Base-by-base conservation (phyloP, 2,797 vertebrate species). In the Squalus acanthias region DNA sequence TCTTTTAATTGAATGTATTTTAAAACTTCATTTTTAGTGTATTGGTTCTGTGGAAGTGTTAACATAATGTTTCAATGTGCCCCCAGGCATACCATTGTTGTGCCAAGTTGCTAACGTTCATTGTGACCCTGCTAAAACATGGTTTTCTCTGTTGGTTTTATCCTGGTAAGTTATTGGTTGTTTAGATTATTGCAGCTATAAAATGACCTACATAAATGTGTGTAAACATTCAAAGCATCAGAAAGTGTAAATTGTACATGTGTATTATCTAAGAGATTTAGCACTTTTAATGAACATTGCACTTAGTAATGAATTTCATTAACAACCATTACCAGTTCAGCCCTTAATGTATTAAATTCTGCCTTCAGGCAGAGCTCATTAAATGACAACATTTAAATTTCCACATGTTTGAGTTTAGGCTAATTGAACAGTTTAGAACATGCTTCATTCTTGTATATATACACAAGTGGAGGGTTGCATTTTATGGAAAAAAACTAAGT, bases 351-450 rank as follows among this genome's bases (percentile, higher is more conserved):
- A 65, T 65, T 92, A 92, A 65, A 92, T 92, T 92, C 60, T 92
- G 89, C 60, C 89, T 60, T 92, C 89, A 92, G 60, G 89, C 89
- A 92, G 57, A 92, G 26, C 15, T 92, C 60, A n/a, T 65, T 65
- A 92, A 92, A 92, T 92, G 12, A 92, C 88, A 91, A 91, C 89
- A 92, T 92, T 65, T 63, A 60, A 92, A 39, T 92, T 65, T 92
- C 57, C 89, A 92, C 60, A 92, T 17, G 57, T 92, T 65, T 39
- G 60, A 92, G 60, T 92, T 57, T 92, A 65, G 10, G 89, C 63
- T 65, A 92, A 65, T 92, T 65, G 60, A 92, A n/a, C 10, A 20
- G 33, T 92, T 92, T 63, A n/a, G 33, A 74, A 1, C 2, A 53
- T 72, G 69, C 50, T 57, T 53, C 65, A 67, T 46, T 74, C 69